Conservation (phyloP, 2,113 vertebrate species). For the Erythrocercus mccallii region DNA sequence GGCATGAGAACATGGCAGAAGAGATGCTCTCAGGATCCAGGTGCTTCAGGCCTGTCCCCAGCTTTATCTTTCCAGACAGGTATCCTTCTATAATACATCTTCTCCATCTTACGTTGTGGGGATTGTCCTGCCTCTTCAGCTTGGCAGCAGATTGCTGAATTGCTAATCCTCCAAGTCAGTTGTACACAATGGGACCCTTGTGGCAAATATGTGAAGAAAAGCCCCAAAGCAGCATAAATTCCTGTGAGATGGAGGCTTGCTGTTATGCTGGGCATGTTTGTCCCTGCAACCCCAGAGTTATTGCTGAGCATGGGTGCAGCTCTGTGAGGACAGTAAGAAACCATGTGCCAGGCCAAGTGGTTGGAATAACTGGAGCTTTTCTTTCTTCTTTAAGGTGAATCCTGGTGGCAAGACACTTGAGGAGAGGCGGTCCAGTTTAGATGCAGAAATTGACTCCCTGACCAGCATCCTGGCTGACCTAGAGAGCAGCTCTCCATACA, state of each 20-base stretch:
- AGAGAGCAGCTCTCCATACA: conserved; percentile 96
- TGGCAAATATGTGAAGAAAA: neutral
- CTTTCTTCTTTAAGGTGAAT: conserved; percentile 70
- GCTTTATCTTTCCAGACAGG: neutral
- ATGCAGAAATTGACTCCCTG: conserved; percentile 95
- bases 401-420: conserved; percentile 88
- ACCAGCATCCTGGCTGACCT: conserved; percentile 95
- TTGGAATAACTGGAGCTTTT: neutral
- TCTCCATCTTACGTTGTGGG: accelerated
- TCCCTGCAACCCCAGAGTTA: neutral
- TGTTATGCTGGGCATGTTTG: neutral
- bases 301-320: neutral
- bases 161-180: neutral
- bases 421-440: conserved; percentile 91
- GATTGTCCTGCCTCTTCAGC: neutral
- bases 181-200: neutral
- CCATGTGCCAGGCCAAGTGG: neutral
- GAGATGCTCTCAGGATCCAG: neutral
- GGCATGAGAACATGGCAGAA: neutral
- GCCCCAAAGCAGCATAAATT: neutral
- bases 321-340: neutral
- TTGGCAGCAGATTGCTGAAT: accelerated
- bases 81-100: neutral
- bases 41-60: neutral
- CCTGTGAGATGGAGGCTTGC: neutral